Conservation (phyloP, 1,140 invertebrate species). For the Listronotus oregonensis region DNA sequence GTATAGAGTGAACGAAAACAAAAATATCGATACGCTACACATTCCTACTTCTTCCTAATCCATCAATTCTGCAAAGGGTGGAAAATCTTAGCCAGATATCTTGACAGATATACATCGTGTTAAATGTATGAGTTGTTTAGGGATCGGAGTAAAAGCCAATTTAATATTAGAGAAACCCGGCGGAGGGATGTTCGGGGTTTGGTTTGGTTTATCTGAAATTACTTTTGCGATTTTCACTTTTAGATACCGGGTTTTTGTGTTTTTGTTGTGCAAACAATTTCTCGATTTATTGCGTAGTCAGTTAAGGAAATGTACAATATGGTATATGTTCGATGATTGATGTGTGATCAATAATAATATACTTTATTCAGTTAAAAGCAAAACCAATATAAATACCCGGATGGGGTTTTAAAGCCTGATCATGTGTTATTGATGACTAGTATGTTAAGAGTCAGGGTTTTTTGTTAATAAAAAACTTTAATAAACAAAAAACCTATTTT, state of each 20-base stretch:
- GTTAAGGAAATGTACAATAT: not conserved
- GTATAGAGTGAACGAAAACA: too few species aligned
- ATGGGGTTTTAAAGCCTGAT: too few species aligned
- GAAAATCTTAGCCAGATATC: conserved; percentile 28
- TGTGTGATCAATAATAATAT: not conserved
- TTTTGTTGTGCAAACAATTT: conserved; percentile 31
- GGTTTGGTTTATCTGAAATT: conserved; percentile 32
- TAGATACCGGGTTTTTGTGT: conserved; percentile 24
- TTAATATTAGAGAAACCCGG: conserved; percentile 27
- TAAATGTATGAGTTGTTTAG: conserved; percentile 32
- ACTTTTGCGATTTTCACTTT: conserved; percentile 32
- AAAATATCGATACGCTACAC: not conserved
- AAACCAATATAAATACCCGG: too few species aligned
- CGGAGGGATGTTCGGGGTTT: conserved; percentile 25
- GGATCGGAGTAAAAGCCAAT: conserved; percentile 31
- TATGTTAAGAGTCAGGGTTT: too few species aligned
- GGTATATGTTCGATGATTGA: conserved; percentile 1
- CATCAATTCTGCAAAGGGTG: conserved; percentile 24
- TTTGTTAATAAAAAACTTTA: too few species aligned
- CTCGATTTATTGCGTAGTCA: conserved; percentile 24
- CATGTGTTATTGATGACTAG: too few species aligned
- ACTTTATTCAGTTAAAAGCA: too few species aligned
- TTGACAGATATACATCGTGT: conserved; percentile 32
- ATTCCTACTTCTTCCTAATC: conserved; percentile 12
- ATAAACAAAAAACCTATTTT: too few species aligned